A percentile compares a stretch with the other conserved stretches of the same genome.
Evolutionary conservation across 2,113 vertebrate genomes (phyloP).

Genomic region (Pelecanoides urinatrix): DNA sequence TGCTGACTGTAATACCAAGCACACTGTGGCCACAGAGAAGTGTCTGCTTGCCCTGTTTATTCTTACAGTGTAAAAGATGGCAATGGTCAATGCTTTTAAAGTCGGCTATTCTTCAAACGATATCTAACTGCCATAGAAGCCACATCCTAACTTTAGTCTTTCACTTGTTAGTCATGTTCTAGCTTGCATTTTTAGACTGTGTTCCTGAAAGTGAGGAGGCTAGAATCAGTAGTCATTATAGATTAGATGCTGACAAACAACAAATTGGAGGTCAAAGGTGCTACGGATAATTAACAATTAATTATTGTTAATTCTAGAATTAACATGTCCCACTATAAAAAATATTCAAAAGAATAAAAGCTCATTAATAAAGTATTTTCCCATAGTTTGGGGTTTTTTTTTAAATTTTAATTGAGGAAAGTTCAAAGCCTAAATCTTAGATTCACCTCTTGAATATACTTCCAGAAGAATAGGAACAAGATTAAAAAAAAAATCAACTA

Average conservation of each 20-base stretch:
- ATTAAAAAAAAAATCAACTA: not conserved
- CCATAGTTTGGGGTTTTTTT: not conserved
- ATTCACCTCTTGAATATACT: not conserved
- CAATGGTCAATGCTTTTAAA: not conserved
- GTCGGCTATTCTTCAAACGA: not conserved
- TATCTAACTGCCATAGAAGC: not conserved
- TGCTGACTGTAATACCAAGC: not conserved
- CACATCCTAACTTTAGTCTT: not conserved
- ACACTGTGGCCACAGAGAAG: rapidly evolving
- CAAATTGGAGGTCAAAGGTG: not conserved
- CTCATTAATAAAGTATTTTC: not conserved
- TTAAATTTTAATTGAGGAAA: not conserved
- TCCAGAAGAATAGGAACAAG: not conserved
- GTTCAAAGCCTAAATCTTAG: not conserved
- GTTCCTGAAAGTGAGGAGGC: not conserved
- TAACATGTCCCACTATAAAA: not conserved
- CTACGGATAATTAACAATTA: not conserved
- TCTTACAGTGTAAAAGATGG: not conserved
- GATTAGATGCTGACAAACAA: not conserved
- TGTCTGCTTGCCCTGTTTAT: not conserved
- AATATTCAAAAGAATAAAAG: not conserved
- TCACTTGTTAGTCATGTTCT: not conserved
- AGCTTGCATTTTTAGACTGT: not conserved
- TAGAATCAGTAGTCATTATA: not conserved
- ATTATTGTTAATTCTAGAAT: not conserved